Conservation (phyloP, 2,113 vertebrate species). For the Aythya baeri region DNA sequence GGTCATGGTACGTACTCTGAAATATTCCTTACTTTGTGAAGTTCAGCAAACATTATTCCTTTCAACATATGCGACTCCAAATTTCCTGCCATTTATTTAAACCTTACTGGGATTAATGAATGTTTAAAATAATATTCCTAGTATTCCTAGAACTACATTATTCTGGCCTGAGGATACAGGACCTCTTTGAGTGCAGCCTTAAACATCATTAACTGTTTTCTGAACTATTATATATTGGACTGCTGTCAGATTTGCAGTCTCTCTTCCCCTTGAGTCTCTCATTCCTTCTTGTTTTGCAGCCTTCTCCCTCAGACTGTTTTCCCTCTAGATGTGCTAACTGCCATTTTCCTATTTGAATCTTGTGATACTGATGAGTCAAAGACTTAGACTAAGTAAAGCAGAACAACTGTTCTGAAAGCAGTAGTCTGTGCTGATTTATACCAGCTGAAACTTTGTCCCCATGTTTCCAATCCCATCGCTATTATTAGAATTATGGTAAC, state of each 20-base stretch:
- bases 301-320: constrained; percentile 38
- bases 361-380: constrained; percentile 56
- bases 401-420: constrained; percentile 38
- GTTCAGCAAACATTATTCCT: background rate
- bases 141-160: background rate
- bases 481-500: constrained; percentile 7
- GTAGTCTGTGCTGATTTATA: constrained; percentile 38
- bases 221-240: background rate
- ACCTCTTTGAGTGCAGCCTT: background rate
- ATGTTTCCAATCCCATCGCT: constrained; percentile 3
- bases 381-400: constrained; percentile 37
- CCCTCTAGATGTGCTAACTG: constrained; percentile 31
- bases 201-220: background rate
- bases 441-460: constrained; percentile 35
- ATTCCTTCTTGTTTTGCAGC: constrained; percentile 16
- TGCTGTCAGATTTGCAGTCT: constrained; percentile 7
- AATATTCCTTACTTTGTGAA: background rate
- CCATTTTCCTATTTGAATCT: constrained; percentile 33
- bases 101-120: background rate
- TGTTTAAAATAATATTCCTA: background rate
- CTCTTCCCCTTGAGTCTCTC: background rate
- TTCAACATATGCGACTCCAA: background rate
- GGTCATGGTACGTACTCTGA: background rate
- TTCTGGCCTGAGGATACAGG: background rate
- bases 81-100: background rate